Conservation (phyloP, 2,113 vertebrate species). For the Lophius piscatorius region DNA sequence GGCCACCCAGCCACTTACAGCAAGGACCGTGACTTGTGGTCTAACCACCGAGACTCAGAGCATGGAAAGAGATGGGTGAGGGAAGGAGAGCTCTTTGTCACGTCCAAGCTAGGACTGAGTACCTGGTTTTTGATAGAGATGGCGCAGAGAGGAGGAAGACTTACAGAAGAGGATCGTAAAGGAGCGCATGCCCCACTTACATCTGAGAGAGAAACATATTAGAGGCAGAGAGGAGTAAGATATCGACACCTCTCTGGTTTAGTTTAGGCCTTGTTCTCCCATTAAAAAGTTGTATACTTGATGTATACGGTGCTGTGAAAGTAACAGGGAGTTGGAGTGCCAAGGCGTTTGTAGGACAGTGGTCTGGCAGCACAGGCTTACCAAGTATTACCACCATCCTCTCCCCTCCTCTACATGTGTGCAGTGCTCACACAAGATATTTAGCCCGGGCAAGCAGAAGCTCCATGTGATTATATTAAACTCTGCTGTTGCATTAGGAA, state of each 20-base stretch:
- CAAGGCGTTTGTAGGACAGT: conserved; percentile 31
- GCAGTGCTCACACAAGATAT: conserved; percentile 68
- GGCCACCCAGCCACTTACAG: conserved; percentile 93
- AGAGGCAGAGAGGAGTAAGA: conserved; percentile 20
- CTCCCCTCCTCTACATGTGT: conserved; percentile 56
- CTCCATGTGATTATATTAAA: not conserved
- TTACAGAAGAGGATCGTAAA: conserved; percentile 17
- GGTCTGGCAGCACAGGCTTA: conserved; percentile 48
- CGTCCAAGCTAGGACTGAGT: conserved; percentile 86
- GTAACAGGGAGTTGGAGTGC: conserved; percentile 39
- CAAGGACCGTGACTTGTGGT: conserved; percentile 78
- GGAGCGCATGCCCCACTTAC: conserved; percentile 36
- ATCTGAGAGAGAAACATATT: conserved; percentile 56
- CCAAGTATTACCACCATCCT: conserved; percentile 55
- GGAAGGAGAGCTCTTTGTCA: conserved; percentile 41
- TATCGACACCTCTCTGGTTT: conserved; percentile 29
- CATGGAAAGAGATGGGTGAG: conserved; percentile 9
- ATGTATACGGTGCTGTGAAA: conserved; percentile 34
- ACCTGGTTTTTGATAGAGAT: conserved; percentile 61
- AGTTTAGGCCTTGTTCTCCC: conserved; percentile 36
- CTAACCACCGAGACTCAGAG: conserved; percentile 14
- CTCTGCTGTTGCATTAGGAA: not conserved
- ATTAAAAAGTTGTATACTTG: conserved; percentile 34
- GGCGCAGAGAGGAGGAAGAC: conserved; percentile 32
- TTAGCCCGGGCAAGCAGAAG: not conserved